A percentile compares a stretch with the other conserved stretches of the same genome.
Conservation (phyloP, 2,797 vertebrate species). For the Pogonophryne albipinna region DNA sequence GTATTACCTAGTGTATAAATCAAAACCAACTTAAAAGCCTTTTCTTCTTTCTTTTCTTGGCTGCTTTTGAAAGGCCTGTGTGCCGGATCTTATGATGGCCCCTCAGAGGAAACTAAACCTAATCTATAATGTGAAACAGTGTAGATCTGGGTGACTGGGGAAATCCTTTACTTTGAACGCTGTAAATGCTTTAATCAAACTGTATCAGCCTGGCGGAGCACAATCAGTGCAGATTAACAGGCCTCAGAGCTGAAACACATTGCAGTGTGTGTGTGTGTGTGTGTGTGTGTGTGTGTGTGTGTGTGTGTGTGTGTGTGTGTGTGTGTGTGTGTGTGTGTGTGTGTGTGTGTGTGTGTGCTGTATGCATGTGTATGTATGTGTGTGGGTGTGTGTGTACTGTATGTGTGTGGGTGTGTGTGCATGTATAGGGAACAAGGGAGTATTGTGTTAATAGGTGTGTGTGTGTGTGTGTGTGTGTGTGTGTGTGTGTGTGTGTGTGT, state of each 20-base stretch:
- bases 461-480: too few species aligned
- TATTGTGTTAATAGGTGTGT: too few species aligned
- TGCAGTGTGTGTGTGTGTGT: not conserved
- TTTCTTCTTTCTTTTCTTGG: not conserved
- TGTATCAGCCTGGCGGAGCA: not conserved
- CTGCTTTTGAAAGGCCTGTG: not conserved
- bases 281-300: too few species aligned
- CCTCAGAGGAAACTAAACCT: not conserved
- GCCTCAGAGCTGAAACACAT: slow-evolving; percentile 7
- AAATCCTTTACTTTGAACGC: slow-evolving; percentile 14
- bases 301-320: too few species aligned
- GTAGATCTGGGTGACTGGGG: slow-evolving; percentile 14
- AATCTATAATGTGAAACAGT: not conserved
- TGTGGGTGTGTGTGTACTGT: not conserved
- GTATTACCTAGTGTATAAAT: not conserved
- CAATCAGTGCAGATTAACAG: slow-evolving; percentile 7
- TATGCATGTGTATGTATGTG: too few species aligned
- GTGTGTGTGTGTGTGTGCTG: not conserved
- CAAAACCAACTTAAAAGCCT: not conserved
- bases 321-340: too few species aligned
- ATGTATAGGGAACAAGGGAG: too few species aligned
- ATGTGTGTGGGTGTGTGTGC: not conserved
- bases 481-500: not conserved
- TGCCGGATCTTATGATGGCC: not conserved
- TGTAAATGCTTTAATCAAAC: slow-evolving; percentile 27